Evolutionary conservation across 2,113 vertebrate species (phyloP).

Genomic region (Dermatemys mawii): DNA sequence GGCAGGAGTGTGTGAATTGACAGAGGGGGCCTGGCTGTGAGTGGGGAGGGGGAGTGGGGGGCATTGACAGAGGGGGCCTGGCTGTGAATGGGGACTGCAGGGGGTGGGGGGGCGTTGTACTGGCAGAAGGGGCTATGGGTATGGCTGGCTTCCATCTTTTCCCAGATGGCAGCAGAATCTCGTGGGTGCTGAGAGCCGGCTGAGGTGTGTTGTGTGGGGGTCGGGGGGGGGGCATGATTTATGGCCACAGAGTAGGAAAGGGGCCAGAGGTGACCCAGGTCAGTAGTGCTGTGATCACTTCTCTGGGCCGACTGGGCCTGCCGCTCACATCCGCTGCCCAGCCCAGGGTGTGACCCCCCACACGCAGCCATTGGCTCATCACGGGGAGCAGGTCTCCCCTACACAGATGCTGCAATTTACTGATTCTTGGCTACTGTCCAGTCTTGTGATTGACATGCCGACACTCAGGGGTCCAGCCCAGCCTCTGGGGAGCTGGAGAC

Average conservation of each 20-base stretch:
- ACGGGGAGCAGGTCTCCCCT: background rate
- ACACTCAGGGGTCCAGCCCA: background rate
- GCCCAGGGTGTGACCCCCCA: background rate
- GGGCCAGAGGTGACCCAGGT: background rate
- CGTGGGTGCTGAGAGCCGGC: background rate
- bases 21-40: too few species aligned
- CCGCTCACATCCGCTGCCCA: background rate
- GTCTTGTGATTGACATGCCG: too few species aligned
- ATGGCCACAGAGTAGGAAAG: background rate
- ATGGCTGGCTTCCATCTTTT: too few species aligned
- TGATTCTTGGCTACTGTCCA: background rate
- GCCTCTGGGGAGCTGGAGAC: background rate
- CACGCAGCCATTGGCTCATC: background rate
- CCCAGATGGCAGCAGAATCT: background rate
- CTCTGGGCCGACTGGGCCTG: background rate
- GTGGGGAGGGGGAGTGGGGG: too few species aligned
- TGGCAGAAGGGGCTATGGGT: too few species aligned
- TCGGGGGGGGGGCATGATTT: background rate
- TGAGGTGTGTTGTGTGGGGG: too few species aligned
- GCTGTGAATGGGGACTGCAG: too few species aligned
- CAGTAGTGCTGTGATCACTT: background rate
- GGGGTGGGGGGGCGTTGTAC: background rate
- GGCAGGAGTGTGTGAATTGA: too few species aligned
- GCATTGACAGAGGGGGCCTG: too few species aligned
- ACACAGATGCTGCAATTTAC: background rate